Percentiles rank a stretch among this genome's conserved stretches.
These are phyloP conservation scores for Echinometra lucunter DNA, from an alignment of 53 echinoderm and acorn worm genomes.

Conservation along the genomic window DNA sequence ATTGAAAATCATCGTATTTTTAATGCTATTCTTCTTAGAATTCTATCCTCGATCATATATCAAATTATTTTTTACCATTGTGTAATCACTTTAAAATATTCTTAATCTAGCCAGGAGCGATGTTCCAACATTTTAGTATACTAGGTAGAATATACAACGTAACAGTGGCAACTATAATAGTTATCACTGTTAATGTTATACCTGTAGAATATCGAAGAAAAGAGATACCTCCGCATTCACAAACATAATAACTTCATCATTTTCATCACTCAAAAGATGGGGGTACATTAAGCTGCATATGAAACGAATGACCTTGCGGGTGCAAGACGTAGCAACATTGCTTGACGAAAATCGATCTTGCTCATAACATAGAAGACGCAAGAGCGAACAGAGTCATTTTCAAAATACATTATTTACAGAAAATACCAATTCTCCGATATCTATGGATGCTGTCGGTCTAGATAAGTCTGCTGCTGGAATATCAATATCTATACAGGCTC, in stretches of 20 bases:
- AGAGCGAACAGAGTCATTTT: background rate
- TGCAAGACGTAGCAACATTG: background rate
- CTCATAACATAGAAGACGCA: background rate
- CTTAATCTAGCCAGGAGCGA: background rate
- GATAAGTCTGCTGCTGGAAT: background rate
- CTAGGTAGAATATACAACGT: background rate
- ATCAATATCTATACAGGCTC: background rate
- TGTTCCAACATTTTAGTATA: background rate
- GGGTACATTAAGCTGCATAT: background rate
- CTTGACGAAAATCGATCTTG: background rate
- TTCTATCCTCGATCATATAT: too few species aligned
- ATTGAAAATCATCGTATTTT: too few species aligned
- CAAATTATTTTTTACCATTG: too few species aligned
- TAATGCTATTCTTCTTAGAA: too few species aligned
- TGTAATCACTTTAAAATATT: too few species aligned
- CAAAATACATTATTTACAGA: constrained; percentile 6
- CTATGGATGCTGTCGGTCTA: background rate
- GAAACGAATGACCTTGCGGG: background rate
- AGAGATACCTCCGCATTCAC: background rate
- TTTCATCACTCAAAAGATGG: background rate
- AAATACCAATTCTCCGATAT: background rate
- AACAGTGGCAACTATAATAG: background rate
- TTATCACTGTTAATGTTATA: background rate
- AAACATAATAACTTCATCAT: background rate
- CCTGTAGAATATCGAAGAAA: background rate